Evolutionary conservation across 92 coral and sea anemone species (phyloP), one percentile per base, ranked within the genome.

Genomic region (Pocillopora meandrina): DNA sequence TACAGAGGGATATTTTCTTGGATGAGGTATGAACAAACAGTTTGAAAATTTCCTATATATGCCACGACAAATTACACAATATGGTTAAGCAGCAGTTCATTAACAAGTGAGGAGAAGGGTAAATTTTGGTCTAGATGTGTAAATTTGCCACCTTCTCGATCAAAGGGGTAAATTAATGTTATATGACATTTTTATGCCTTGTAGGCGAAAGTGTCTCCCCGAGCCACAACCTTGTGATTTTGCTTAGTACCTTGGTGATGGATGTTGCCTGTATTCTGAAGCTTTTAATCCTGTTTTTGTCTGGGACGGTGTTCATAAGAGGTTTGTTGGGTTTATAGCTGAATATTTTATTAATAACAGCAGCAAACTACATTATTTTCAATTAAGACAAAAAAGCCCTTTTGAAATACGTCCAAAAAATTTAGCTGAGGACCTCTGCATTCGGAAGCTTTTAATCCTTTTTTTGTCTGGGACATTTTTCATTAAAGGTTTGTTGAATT

Each of bases 261-360:
- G 17, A 20, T 17, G 21, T 59, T 12, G 4, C 8, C 35, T 5
- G 35, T 2, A 19, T 21, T 19, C 60, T 81, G 35, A 16, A 57
- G 26, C 1, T 35, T 52, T 17, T 71, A 57, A 18, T 26, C 61
- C 63, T 81, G 77, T 19, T 36, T 34, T 56, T 81, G 17, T 16
- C 77, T 59, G 58, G 85, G 77, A 71, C 75, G 12, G 18, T 56
- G 42, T 42, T 71, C 15, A 20, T 81, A 20, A 21, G 33, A 35
- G 85, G 85, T 81, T 35, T 11, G 84, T 80, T 5, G 16, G 13
- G 18, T 63, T 17, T 6, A 20, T 35, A 6, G n/a, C n/a, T 10
- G 42, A 68, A 16, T 18, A 2, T 5, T 18, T 68, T 10, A 20
- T n/a, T 57, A 34, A 52, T 58, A 75, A 11, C 14, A n/a, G 33